Evolutionary conservation across 2,113 vertebrate genomes (phyloP).

Genomic region (Otolemur garnettii): DNA sequence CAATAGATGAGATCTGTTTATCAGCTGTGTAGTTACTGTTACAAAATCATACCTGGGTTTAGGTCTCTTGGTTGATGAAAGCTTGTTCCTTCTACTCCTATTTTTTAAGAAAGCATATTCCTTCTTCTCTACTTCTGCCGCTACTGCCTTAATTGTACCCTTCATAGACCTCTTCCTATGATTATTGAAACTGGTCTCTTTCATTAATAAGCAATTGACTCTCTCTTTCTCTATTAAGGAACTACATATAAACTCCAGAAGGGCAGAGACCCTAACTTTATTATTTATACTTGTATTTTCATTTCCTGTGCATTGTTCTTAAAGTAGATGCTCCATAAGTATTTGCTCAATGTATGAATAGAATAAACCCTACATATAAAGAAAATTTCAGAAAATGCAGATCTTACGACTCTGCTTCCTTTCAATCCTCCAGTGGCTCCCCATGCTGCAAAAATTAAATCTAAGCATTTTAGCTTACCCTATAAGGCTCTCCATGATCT

Average conservation of each 20-base stretch:
- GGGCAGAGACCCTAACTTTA: neutral
- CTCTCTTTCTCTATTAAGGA: neutral
- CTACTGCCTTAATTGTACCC: neutral
- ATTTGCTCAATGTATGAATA: conserved; percentile 21
- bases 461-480: neutral
- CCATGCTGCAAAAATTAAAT: neutral
- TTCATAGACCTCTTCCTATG: neutral
- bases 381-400: conserved; percentile 12
- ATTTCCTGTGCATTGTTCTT: neutral
- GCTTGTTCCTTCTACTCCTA: neutral
- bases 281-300: neutral
- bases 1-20: neutral
- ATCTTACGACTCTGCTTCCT: neutral
- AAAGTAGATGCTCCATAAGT: neutral
- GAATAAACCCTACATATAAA: neutral
- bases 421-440: neutral
- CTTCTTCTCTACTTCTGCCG: neutral
- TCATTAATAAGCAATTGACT: neutral
- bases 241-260: neutral
- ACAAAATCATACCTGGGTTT: neutral
- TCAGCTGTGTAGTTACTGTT: neutral
- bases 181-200: neutral
- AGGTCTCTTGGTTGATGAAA: neutral
- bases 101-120: neutral
- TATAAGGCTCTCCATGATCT: neutral